Percentiles rank a stretch among this genome's conserved stretches.
phyloP scores from a whole-genome alignment of 2,888 invertebrate species.

The Baccha elongata region DNA sequence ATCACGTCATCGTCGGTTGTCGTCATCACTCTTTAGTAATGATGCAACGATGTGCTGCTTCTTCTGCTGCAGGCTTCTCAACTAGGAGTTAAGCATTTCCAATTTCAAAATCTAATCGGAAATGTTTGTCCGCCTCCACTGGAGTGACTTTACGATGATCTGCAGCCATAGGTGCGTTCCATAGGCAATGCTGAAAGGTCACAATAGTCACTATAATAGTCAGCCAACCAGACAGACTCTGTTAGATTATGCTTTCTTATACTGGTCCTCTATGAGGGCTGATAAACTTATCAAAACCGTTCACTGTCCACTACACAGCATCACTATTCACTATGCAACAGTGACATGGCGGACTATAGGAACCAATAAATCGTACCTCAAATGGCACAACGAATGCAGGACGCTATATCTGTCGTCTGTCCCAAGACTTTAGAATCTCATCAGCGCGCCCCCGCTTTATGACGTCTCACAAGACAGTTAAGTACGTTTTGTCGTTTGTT shows the following conservation, averaged over 20 bases:
- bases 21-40: conserved; percentile 51
- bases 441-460: conserved; percentile 57
- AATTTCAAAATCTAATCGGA: conserved; percentile 74
- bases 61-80: conserved; percentile 50
- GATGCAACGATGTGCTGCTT: conserved; percentile 37
- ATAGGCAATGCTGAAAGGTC: conserved; percentile 42
- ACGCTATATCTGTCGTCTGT: conserved; percentile 53
- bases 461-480: conserved; percentile 25
- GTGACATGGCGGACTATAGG: conserved; percentile 34
- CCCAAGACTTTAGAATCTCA: conserved; percentile 59
- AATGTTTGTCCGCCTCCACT: conserved; percentile 71
- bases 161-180: conserved; percentile 45
- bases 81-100: conserved; percentile 46
- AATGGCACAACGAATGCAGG: conserved; percentile 54
- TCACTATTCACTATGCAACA: conserved; percentile 20
- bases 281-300: conserved; percentile 68
- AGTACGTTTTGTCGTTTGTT: conserved; percentile 24
- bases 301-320: conserved; percentile 43
- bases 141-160: conserved; percentile 28
- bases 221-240: background rate
- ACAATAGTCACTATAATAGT: conserved; percentile 17
- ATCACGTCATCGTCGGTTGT: too few species aligned
- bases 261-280: conserved; percentile 22
- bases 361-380: conserved; percentile 46
- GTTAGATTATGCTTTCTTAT: background rate